A percentile compares a stretch with the other conserved stretches of the same genome.
Evolutionary conservation across 2,113 vertebrate genomes (phyloP).

Genomic region (Paramisgurnus dabryanus): DNA sequence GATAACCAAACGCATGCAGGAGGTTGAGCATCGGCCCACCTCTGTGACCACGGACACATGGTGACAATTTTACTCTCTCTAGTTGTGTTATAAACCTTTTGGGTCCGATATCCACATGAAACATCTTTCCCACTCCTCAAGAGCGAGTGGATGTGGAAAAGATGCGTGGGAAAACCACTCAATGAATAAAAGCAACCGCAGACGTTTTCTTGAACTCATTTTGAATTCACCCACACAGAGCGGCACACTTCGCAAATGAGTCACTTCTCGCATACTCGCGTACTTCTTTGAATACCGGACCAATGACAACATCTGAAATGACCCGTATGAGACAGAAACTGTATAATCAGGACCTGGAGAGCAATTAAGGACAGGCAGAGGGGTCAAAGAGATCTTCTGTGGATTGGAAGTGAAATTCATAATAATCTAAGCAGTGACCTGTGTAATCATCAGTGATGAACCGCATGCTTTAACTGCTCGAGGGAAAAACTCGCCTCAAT

Average conservation of each 20-base stretch:
- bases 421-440: slow-evolving; percentile 20
- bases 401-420: slow-evolving; percentile 14
- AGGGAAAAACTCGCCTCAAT: slow-evolving; percentile 2
- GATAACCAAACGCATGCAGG: background rate
- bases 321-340: slow-evolving; percentile 5
- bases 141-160: slow-evolving; percentile 1
- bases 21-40: background rate
- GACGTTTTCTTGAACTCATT: slow-evolving; percentile 37
- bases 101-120: slow-evolving; percentile 13
- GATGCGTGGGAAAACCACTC: slow-evolving; percentile 32
- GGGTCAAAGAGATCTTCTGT: slow-evolving; percentile 11
- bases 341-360: slow-evolving; percentile 13
- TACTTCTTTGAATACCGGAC: background rate
- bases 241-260: slow-evolving; percentile 17
- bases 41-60: slow-evolving; percentile 10
- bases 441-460: slow-evolving; percentile 20
- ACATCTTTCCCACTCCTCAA: slow-evolving; percentile 2
- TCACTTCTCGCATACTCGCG: slow-evolving; percentile 4
- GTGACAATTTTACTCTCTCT: background rate
- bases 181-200: slow-evolving; percentile 35
- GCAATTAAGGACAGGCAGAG: slow-evolving; percentile 5
- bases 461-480: slow-evolving; percentile 16
- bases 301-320: slow-evolving; percentile 7
- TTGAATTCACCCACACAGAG: slow-evolving; percentile 39
- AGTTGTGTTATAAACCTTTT: slow-evolving; percentile 3